Conservation (phyloP, 2,888 invertebrate species). For the Lucinisca nassula region DNA sequence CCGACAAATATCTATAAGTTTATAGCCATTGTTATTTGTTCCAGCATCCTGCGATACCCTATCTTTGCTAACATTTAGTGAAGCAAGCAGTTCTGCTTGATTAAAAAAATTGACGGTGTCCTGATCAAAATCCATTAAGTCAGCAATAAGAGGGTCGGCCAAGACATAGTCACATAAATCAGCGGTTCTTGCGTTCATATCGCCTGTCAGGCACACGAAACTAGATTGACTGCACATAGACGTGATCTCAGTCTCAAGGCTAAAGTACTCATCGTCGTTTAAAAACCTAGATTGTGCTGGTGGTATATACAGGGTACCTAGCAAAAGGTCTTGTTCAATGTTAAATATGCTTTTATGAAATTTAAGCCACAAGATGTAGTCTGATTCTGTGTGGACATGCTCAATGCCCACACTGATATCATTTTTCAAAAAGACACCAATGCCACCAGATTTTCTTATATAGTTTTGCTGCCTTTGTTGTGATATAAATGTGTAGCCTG, state of each 20-base stretch:
- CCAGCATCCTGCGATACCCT: background rate
- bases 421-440: too few relatives aligned
- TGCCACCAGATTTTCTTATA: too few relatives aligned
- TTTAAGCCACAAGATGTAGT: too few relatives aligned
- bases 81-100: background rate
- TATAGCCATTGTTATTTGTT: background rate
- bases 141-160: background rate
- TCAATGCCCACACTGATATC: too few relatives aligned
- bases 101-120: background rate
- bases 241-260: background rate
- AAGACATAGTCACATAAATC: background rate
- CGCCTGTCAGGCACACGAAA: background rate
- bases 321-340: background rate
- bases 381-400: too few relatives aligned
- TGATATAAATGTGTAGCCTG: too few relatives aligned
- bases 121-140: background rate
- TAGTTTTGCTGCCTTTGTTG: too few relatives aligned
- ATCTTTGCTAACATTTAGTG: background rate
- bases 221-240: background rate
- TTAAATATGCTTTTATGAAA: too few relatives aligned
- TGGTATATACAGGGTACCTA: background rate
- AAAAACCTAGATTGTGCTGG: background rate
- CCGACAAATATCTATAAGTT: background rate
- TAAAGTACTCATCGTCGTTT: background rate
- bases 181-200: background rate